A percentile compares a stretch with the other conserved stretches of the same genome.
These are phyloP conservation scores for Indicator indicator DNA, from an alignment of 2,113 vertebrate species.

Conservation along the genomic window DNA sequence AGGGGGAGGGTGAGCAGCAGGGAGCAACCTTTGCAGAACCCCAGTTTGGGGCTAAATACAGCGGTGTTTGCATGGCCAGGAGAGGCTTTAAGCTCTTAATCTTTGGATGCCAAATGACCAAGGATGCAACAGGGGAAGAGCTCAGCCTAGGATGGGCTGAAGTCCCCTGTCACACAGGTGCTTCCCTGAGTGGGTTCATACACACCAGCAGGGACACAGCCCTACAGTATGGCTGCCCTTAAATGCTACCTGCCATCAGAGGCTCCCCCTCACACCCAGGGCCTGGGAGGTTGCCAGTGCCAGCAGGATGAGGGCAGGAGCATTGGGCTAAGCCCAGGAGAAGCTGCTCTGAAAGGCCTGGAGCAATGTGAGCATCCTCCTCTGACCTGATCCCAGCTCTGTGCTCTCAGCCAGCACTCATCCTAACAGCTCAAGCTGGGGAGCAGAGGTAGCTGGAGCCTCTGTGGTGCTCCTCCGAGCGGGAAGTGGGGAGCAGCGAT, in stretches of 20 bases:
- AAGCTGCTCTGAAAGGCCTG: slow-evolving; percentile 56
- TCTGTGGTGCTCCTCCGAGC: background rate
- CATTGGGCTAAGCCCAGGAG: background rate
- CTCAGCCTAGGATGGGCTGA: background rate
- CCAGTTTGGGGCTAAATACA: background rate
- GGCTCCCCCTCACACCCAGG: background rate
- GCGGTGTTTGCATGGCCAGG: background rate
- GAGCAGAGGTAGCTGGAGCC: fast-evolving
- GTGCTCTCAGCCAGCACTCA: background rate
- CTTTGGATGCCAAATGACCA: background rate
- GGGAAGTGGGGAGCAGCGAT: background rate
- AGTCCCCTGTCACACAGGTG: background rate
- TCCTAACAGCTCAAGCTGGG: background rate
- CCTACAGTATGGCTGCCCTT: background rate
- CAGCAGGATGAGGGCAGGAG: background rate
- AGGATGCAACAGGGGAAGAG: background rate
- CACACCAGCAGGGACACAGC: fast-evolving
- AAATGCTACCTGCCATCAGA: background rate
- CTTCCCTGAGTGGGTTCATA: background rate
- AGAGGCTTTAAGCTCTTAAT: background rate
- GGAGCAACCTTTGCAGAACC: background rate
- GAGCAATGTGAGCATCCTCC: background rate
- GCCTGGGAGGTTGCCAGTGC: background rate
- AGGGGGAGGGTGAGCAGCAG: background rate
- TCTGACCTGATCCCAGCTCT: background rate